Base-by-base conservation (phyloP, 1,140 invertebrate genomes). In the Hyposmocoma kahamanoa region DNA sequence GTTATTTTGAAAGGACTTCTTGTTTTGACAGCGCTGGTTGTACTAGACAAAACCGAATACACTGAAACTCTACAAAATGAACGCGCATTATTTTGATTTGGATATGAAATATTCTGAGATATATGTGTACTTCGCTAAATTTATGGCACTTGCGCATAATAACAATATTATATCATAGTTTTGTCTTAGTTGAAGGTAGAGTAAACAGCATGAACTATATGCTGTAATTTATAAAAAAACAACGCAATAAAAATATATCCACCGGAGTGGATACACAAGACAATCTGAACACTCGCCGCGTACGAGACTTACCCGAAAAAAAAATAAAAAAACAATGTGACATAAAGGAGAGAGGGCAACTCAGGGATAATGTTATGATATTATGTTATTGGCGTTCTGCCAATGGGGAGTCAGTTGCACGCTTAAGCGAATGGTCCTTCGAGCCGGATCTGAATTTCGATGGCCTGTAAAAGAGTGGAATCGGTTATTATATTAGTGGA, bases 351-450 rank as follows among this genome's bases (percentile, higher is more conserved):
- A 17, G 15, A 15, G 32, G 32, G 32, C 32, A 34, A 15, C 8
- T 6, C 15, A 3, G 2, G 32, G 32, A 15, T 36, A 36, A 36
- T 36, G 32, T 36, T 36, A 30, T 51, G 42, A 47, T 58, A 53
- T 58, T 58, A 50, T 44, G 44, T 58, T 53, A 53, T 53, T 58
- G 56, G 56, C 56, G 22, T 21, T n/a, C 11, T 20, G 50, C 56
- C 56, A 58, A 26, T 22, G n/a, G 42, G 39, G 22, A 56, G 48
- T 51, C 54, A 53, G 50, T 46, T 50, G 50, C 49, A 45, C 38
- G 32, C n/a, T 36, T 36, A 36, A 15, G 13, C 5, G 32, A n/a
- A 48, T 26, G 22, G 47, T 45, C 49, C 47, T 47, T 50, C 47
- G 50, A 45, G 22, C 38, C 38, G 44, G 38, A 30, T 46, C 47